phyloP scores from a whole-genome alignment of 2,888 invertebrate genomes.

The Bombylius major region DNA sequence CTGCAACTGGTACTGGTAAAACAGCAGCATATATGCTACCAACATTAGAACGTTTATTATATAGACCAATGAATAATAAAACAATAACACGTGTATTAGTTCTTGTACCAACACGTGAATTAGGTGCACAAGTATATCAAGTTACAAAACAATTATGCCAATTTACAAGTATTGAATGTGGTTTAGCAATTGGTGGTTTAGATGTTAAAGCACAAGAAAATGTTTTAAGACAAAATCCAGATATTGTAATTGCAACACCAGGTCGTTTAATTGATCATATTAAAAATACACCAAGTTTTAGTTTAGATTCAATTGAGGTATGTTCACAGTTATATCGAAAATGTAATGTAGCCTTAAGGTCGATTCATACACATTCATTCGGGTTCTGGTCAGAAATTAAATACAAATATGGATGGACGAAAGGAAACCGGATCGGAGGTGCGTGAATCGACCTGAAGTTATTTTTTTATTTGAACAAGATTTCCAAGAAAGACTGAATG shows the following conservation, averaged over 20 bases:
- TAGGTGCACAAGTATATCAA: constrained; percentile 95
- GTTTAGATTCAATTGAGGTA: constrained; percentile 81
- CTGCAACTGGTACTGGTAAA: constrained; percentile 96
- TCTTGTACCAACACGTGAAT: constrained; percentile 90
- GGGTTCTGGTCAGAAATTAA: too few species aligned
- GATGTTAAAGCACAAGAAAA: constrained; percentile 73
- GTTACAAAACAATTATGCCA: constrained; percentile 85
- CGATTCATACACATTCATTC: too few species aligned
- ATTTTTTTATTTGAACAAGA: background rate
- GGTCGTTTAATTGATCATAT: constrained; percentile 96
- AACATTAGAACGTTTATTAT: constrained; percentile 83
- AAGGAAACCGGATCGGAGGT: too few species aligned
- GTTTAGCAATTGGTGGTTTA: constrained; percentile 75
- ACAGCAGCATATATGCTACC: constrained; percentile 99
- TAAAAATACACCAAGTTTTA: constrained; percentile 87
- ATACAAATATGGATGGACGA: too few species aligned
- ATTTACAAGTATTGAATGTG: constrained; percentile 69
- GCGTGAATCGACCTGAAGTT: too few species aligned
- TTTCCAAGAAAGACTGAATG: too few species aligned
- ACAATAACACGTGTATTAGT: constrained; percentile 75
- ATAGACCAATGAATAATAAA: constrained; percentile 58
- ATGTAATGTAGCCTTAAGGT: too few species aligned
- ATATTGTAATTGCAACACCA: constrained; percentile 96
- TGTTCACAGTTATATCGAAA: too few species aligned
- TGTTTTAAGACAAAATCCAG: constrained; percentile 78